phyloP scores from a whole-genome alignment of 2,888 invertebrate species.

The Drosophila imparisetae region DNA sequence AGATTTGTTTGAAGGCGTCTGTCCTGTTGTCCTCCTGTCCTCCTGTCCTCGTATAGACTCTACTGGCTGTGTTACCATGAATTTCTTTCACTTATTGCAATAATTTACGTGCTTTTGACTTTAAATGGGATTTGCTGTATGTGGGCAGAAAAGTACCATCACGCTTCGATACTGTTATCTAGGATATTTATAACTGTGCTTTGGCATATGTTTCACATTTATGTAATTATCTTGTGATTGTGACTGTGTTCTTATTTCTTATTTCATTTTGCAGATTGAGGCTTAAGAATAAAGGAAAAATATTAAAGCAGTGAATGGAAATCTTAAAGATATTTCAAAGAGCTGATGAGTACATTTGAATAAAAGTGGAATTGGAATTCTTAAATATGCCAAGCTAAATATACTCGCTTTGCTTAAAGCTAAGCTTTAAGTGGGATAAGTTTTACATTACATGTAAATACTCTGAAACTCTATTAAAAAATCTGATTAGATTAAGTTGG shows the following conservation, averaged over 20 bases:
- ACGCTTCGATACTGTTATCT: not conserved
- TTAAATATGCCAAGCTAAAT: not conserved
- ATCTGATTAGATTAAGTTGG: not conserved
- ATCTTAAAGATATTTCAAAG: not conserved
- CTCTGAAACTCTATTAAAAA: not conserved
- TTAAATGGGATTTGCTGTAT: not conserved
- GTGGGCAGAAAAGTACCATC: not conserved
- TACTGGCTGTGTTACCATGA: constrained; percentile 17
- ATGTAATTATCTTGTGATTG: not conserved
- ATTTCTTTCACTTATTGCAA: constrained; percentile 32
- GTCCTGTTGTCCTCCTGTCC: not conserved
- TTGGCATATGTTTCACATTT: not conserved
- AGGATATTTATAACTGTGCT: constrained; percentile 9
- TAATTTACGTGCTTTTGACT: constrained; percentile 24
- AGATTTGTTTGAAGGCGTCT: constrained; percentile 44
- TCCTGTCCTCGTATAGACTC: not conserved
- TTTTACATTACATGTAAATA: not conserved
- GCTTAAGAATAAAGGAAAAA: not conserved
- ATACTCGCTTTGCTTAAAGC: not conserved
- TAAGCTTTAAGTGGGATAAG: not conserved
- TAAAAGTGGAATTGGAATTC: not conserved
- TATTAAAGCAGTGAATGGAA: not conserved
- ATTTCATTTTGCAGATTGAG: not conserved
- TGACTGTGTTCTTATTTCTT: not conserved
- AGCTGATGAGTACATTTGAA: not conserved